Base-by-base conservation (phyloP, 2,888 invertebrate genomes). In the Drosophila rubida region DNA sequence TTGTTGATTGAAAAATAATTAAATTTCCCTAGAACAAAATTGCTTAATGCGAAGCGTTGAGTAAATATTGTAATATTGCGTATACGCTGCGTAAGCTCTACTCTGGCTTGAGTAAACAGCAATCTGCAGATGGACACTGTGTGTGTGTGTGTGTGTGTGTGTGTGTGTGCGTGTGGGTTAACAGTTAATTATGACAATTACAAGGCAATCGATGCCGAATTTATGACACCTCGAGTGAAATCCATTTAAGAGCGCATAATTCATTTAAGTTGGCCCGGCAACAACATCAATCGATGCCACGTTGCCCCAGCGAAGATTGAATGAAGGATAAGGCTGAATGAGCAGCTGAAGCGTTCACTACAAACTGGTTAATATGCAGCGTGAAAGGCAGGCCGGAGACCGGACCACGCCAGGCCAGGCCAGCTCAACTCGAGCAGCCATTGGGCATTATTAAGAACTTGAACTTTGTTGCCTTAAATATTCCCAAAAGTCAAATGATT, bases 151-250 rank as follows among this genome's bases (percentile, higher is more conserved):
- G n/a, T n/a, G n/a, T n/a, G n/a, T 9, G n/a, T 27, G 8, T 22
- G 4, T 44, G 27, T 45, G 37, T 45, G 44, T 50, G 35, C 35
- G 37, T 60, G 57, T 16, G 30, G 23, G 55, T 54, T 53, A 42
- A 13, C 60, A 60, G 72, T 69, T 75, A 75, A 75, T 78, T 78
- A 75, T 69, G 60, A 78, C 75, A 78, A 78, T 78, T 72, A 78
- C 69, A 58, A 41, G 54, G 57, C 75, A 72, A 69, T 78, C 79
- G 79, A 78, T 75, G 68, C 44, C 53, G 57, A 59, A 75, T 75
- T 68, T 69, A 69, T 69, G 75, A n/a, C 51, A 57, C 58, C 49
- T 41, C 49, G 27, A 53, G 58, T 32, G 53, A 64, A 75, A 64
- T 78, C 65, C 72, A 75, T 69, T 78, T 69, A 75, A 72, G 60